Base-by-base conservation (phyloP, 2,113 vertebrate species). In the Vanacampus margaritifer region DNA sequence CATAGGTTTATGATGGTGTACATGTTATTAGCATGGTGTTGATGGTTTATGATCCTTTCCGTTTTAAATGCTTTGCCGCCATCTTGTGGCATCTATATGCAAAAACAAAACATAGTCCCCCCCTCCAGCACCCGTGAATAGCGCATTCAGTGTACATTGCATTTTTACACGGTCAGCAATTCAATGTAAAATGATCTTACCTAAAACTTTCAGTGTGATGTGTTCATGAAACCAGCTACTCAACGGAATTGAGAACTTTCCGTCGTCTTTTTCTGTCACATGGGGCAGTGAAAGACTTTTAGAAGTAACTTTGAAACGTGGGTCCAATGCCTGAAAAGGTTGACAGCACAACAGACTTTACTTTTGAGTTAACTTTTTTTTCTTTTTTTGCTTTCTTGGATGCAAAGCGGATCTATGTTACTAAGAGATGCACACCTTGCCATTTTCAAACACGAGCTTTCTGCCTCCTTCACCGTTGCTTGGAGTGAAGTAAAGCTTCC, bases 231-330 rank as follows among this genome's bases (percentile, higher is more conserved):
- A 0, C 0, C 1, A 0, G 1, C 13, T 1, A 32, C 0, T 0
- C 4, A 0, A 0, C 36, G 3, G 23, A 0, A 41, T 0, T 0
- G 63, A 57, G 50, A 69, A 81, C 1, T 0, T 21, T 58, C 84
- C 86, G 0, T 65, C 21, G 72, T 86, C 78, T 7, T 2, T 46
- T 59, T 82, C 51, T 16, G n/a, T 82, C 70, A 87, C 6, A 23
- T 86, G 24, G 10, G 0, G 6, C 1, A 87, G 13, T 5, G 0
- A 0, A 56, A 75, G 3, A 13, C 10, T 3, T 0, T 0, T 0
- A 11, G 0, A 0, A 1, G 0, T 3, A 5, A 54, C 0, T 28
- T 17, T 19, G 1, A 87, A 3, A 2, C 81, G 84, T n/a, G 79
- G 16, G 0, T 81, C 74, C 9, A 50, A 36, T 41, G n/a, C 1